These are phyloP conservation scores for Cepaea hortensis DNA, from an alignment of 2,888 invertebrate species.

Conservation along the genomic window DNA sequence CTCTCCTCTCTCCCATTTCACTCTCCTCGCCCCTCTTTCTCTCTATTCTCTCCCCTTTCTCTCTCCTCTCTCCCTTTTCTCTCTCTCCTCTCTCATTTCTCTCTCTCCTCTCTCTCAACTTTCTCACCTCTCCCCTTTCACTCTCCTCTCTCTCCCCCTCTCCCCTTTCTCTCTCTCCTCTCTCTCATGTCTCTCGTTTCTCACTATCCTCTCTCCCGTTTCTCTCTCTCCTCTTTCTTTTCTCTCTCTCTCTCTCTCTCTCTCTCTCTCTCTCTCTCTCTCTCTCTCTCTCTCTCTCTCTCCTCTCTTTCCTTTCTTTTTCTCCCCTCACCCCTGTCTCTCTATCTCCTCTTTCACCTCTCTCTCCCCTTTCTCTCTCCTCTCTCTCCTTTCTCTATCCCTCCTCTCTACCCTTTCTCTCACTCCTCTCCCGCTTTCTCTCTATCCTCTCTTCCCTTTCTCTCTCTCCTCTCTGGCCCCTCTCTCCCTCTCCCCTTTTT, in stretches of 20 bases:
- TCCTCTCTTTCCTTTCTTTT: neutral
- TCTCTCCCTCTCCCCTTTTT: neutral
- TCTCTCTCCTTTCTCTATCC: neutral
- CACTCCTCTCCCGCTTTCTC: neutral
- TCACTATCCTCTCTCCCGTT: neutral
- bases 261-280: constrained; percentile 25
- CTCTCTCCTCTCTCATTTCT: neutral
- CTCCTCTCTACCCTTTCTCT: constrained; percentile 3
- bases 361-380: constrained; percentile 13
- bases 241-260: neutral
- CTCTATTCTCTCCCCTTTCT: neutral
- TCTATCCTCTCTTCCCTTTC: neutral
- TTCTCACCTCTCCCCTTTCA: neutral
- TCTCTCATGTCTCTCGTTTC: neutral
- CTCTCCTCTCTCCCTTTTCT: neutral
- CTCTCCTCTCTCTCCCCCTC: neutral
- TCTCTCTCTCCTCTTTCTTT: neutral
- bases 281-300: neutral
- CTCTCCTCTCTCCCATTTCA: too few relatives aligned
- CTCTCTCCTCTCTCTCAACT: too few relatives aligned
- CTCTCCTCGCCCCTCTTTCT: neutral
- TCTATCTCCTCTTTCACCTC: neutral
- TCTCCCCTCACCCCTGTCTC: neutral
- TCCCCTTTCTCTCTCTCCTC: neutral
- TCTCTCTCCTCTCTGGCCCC: neutral